A percentile compares a stretch with the other conserved stretches of the same genome.
Conservation (phyloP, 2,888 invertebrate species). For the Allacma fusca region DNA sequence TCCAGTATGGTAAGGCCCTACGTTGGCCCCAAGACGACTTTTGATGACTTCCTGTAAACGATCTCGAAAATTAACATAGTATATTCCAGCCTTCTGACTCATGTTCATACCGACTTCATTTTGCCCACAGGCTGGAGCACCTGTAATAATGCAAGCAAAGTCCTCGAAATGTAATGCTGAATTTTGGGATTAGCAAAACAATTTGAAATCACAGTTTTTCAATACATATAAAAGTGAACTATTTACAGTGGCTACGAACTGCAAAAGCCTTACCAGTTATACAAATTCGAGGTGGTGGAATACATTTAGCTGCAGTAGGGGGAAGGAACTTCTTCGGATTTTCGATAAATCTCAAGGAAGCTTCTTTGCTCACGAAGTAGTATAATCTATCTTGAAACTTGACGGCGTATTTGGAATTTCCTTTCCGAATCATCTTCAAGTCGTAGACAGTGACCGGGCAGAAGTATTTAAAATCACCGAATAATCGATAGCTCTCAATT, state of each 20-base stretch:
- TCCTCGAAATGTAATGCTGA: no score
- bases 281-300: conserved; percentile 55
- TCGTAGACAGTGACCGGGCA: conserved; percentile 72
- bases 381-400: conserved; percentile 51
- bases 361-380: conserved; percentile 43
- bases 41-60: conserved; percentile 55
- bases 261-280: no score
- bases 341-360: conserved; percentile 39
- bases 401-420: conserved; percentile 62
- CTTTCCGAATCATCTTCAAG: conserved; percentile 70
- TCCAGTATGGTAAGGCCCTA: conserved; percentile 48
- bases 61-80: conserved; percentile 54
- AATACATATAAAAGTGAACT: no score
- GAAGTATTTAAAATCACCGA: conserved; percentile 71
- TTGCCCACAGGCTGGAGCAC: conserved; percentile 53
- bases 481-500: conserved; percentile 63
- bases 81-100: conserved; percentile 49
- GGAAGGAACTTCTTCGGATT: conserved; percentile 47
- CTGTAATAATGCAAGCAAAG: no score
- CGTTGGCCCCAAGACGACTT: conserved; percentile 46
- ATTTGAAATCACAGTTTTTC: no score
- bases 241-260: no score
- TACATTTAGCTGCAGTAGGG: conserved; percentile 21
- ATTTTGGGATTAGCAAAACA: no score
- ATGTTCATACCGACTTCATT: conserved; percentile 49